Base-by-base conservation (phyloP, 2,113 vertebrate species). In the Salvator merianae region DNA sequence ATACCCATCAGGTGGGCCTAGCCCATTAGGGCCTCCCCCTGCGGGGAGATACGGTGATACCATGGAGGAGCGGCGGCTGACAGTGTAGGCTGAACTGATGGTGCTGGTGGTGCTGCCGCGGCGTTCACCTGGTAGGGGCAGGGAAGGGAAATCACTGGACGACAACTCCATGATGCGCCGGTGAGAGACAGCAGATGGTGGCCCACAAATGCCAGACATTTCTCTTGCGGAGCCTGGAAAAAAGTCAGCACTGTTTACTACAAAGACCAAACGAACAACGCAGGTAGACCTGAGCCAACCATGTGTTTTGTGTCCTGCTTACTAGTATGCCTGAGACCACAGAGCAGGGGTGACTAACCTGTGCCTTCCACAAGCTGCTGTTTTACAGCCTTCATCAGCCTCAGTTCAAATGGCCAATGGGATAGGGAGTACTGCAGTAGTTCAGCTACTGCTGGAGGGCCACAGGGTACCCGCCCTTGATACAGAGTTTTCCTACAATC, bases 41-140 rank as follows among this genome's bases (percentile, higher is more conserved):
- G 94, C 98, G 0, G 96, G 91, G 18, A 95, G 95, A 86, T 97
- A 98, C 1, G 98, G 98, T 2, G 97, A 98, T 38, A 95, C 96
- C 91, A 97, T 93, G 20, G 98, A 99, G 0, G 98, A 99, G 12
- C 98, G 97, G 0, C 98, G 97, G 94, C 98, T 99, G 78, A 98
- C 97, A 0, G 98, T 99, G 55, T 99, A 99, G 63, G 99, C 98
- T 0, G 98, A 99, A 93, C 98, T 99, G 20, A 99, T 78, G 1
- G 97, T 99, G 92, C 98, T 99, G 90, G 97, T 98, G 87, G 96
- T 97, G 9, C 98, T 99, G 91, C 96, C 96, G 20, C 98, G 97
- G 66, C 97, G 96, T 83, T 99, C 98, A 7, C 90, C 96, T 6
- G 26, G 91, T 0, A 12, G 90, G 4, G 71, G 90, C 0, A 91